These are phyloP conservation scores for Leucopternis melanops DNA, from an alignment of 2,113 vertebrate species.

Conservation along the genomic window DNA sequence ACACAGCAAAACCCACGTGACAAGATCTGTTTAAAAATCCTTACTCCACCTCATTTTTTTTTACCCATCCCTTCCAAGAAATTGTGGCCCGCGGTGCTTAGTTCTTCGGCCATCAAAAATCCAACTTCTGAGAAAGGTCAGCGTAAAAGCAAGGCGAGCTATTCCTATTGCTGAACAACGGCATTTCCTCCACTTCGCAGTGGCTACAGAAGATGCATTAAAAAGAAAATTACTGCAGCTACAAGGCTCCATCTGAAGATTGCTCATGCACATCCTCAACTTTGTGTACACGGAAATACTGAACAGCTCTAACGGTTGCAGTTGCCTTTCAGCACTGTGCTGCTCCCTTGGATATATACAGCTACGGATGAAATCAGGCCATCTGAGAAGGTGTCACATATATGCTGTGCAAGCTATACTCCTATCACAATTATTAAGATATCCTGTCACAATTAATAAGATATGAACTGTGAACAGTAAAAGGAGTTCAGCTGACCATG, in stretches of 20 bases:
- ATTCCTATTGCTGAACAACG: not conserved
- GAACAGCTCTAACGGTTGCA: not conserved
- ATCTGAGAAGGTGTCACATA: not conserved
- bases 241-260: not conserved
- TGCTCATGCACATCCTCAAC: not conserved
- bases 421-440: not conserved
- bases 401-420: not conserved
- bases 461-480: not conserved
- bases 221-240: not conserved
- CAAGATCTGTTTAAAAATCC: not conserved
- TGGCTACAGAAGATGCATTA: not conserved
- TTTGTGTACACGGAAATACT: not conserved
- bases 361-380: not conserved
- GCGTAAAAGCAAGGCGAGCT: not conserved
- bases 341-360: not conserved
- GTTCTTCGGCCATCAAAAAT: not conserved
- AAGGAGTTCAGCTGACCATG: not conserved
- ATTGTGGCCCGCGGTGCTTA: not conserved
- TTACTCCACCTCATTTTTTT: not conserved
- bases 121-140: not conserved
- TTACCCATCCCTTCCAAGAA: not conserved
- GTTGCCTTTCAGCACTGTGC: not conserved
- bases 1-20: not conserved
- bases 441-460: not conserved
- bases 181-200: not conserved